These are phyloP conservation scores for Camelus bactrianus DNA, from an alignment of 2,113 vertebrate genomes.

Conservation along the genomic window DNA sequence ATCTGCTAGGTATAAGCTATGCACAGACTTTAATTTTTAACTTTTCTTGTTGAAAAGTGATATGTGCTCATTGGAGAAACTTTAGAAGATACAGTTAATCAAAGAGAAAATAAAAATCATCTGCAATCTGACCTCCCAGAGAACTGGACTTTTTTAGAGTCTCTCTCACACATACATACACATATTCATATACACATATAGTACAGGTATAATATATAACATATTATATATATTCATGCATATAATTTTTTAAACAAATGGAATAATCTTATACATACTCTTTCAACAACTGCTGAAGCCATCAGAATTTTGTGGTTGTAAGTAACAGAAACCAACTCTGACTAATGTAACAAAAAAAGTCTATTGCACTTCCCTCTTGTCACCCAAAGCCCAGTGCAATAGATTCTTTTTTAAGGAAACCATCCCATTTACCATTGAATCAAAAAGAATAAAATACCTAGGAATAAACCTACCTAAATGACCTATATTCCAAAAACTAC, in stretches of 20 bases:
- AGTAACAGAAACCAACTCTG: neutral
- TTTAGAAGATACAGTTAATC: neutral
- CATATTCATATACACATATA: neutral
- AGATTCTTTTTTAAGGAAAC: too few relatives aligned
- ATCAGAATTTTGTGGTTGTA: constrained; percentile 12
- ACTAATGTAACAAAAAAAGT: neutral
- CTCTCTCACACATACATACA: neutral
- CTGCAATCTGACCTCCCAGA: neutral
- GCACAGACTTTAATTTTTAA: neutral
- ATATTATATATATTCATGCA: neutral
- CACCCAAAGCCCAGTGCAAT: too few relatives aligned
- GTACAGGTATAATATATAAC: neutral
- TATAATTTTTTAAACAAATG: neutral
- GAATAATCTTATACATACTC: neutral
- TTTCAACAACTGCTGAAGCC: neutral
- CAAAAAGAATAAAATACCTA: too few relatives aligned
- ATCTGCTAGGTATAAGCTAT: neutral
- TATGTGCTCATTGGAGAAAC: neutral
- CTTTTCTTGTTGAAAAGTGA: neutral
- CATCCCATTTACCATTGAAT: too few relatives aligned
- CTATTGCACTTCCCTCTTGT: too few relatives aligned
- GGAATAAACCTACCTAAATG: too few relatives aligned
- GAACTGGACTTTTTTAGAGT: neutral
- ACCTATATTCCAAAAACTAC: too few relatives aligned
- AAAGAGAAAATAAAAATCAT: constrained; percentile 1